Conservation (phyloP, 1,140 invertebrate species). For the Agrypnia vestita region DNA sequence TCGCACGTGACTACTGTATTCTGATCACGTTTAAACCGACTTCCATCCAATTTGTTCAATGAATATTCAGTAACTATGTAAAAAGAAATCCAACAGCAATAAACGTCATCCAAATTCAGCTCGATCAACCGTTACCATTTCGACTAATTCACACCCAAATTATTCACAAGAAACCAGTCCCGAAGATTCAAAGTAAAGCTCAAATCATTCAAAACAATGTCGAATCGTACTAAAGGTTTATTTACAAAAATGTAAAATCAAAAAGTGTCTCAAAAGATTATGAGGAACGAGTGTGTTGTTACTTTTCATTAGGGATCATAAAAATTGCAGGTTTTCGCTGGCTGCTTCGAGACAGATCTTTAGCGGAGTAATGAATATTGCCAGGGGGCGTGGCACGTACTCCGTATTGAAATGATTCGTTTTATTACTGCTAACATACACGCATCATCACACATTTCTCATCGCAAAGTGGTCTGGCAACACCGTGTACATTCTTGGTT, state of each 20-base stretch:
- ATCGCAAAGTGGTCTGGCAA: constrained; percentile 13
- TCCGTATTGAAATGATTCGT: constrained; percentile 42
- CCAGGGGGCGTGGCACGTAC: constrained; percentile 33
- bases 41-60: not conserved
- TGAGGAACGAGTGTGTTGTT: not conserved
- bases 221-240: no score
- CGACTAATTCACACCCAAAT: no score
- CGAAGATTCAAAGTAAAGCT: no score
- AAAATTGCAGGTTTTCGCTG: not conserved
- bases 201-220: no score
- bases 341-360: constrained; percentile 7
- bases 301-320: not conserved
- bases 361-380: constrained; percentile 46
- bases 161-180: no score
- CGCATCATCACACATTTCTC: constrained; percentile 43
- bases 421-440: constrained; percentile 48
- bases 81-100: not conserved
- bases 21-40: not conserved
- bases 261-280: no score
- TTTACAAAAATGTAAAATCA: no score
- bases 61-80: not conserved
- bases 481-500: not conserved
- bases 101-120: no score
- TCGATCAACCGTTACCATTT: no score
- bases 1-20: not conserved